These are phyloP conservation scores for Ischnura elegans DNA, from an alignment of 2,888 invertebrate species.

Conservation along the genomic window DNA sequence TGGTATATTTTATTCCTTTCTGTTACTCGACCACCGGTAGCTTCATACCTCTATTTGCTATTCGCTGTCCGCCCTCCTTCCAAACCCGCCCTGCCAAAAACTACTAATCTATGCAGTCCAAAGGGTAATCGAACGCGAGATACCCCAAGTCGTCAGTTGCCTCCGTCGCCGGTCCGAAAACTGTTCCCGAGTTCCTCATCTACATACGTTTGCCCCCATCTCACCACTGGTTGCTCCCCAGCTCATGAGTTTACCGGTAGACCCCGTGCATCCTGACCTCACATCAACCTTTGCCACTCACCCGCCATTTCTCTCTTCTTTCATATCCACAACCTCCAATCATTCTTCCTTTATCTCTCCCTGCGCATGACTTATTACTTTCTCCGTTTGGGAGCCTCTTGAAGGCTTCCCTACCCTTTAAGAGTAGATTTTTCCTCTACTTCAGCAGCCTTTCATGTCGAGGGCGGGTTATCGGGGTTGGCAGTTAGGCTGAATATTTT, in stretches of 20 bases:
- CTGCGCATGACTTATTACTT: neutral
- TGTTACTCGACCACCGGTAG: neutral
- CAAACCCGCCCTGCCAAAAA: neutral
- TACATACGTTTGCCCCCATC: constrained; percentile 14
- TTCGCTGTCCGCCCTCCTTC: neutral
- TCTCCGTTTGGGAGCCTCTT: neutral
- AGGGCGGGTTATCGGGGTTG: neutral
- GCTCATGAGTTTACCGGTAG: neutral
- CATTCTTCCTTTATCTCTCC: neutral
- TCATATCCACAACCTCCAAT: neutral
- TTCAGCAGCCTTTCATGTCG: neutral
- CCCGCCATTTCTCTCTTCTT: neutral
- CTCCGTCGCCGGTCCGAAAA: neutral
- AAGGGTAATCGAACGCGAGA: constrained; percentile 9
- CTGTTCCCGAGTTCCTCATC: neutral
- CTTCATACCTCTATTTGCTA: neutral
- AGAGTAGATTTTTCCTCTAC: neutral
- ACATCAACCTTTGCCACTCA: neutral
- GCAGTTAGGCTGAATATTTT: neutral
- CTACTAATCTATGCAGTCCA: neutral
- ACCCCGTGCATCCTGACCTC: constrained; percentile 11
- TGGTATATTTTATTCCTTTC: neutral
- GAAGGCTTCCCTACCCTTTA: neutral
- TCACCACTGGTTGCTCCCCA: neutral
- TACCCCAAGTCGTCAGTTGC: neutral